Conservation (phyloP, 2,113 vertebrate species). For the Lophius piscatorius region DNA sequence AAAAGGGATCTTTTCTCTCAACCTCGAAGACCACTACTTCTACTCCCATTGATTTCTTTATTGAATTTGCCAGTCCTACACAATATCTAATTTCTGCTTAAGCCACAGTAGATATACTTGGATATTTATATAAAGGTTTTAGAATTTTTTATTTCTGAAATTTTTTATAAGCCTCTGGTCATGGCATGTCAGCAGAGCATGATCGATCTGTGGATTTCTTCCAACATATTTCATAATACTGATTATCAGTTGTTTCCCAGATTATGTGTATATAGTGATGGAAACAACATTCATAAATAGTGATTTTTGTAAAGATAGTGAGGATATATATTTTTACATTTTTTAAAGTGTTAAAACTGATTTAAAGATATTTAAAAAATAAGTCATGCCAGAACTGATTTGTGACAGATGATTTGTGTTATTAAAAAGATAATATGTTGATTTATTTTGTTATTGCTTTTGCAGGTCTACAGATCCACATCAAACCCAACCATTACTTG, state of each 20-base stretch:
- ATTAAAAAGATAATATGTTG: slow-evolving; percentile 8
- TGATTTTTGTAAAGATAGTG: background rate
- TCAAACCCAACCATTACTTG: slow-evolving; percentile 15
- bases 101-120: slow-evolving; percentile 43
- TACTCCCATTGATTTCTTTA: slow-evolving; percentile 56
- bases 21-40: slow-evolving; percentile 33
- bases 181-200: background rate
- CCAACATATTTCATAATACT: too few species aligned
- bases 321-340: background rate
- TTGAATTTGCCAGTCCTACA: slow-evolving; percentile 56
- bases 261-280: slow-evolving; percentile 6
- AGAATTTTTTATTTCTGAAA: background rate
- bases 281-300: too few species aligned
- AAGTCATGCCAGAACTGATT: background rate
- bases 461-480: slow-evolving; percentile 62
- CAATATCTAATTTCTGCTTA: slow-evolving; percentile 48
- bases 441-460: slow-evolving; percentile 50
- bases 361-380: background rate
- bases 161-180: background rate
- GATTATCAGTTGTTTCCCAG: background rate
- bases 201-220: background rate
- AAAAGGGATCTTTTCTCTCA: background rate
- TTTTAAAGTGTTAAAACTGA: background rate
- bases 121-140: slow-evolving; percentile 44
- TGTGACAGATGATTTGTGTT: slow-evolving; percentile 3